Evolutionary conservation across 2,888 invertebrate species (phyloP).

Genomic region (Erebia aethiops): DNA sequence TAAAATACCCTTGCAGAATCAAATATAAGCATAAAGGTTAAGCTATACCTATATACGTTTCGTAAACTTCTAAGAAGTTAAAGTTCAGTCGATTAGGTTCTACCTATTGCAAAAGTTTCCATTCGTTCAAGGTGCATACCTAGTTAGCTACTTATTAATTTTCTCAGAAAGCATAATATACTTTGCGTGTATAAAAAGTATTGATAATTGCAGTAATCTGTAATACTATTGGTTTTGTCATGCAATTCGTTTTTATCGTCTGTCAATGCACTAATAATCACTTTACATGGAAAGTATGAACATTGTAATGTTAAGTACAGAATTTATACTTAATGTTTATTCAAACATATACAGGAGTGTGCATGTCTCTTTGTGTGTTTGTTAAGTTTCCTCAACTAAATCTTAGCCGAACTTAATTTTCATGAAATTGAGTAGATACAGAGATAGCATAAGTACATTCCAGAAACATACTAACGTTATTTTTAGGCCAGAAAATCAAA

Average conservation of each 20-base stretch:
- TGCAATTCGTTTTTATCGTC: not conserved
- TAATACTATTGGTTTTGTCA: conserved; percentile 5
- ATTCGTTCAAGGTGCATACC: not conserved
- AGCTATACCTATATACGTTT: too few species aligned
- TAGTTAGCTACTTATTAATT: not conserved
- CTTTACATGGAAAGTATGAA: not conserved
- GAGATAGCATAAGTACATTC: too few species aligned
- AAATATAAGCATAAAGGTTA: too few species aligned
- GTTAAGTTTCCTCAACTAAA: too few species aligned
- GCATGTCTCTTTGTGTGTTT: too few species aligned
- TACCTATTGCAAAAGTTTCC: not conserved
- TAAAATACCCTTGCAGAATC: too few species aligned
- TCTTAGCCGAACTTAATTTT: too few species aligned
- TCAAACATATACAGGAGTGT: not conserved
- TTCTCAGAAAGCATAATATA: conserved; percentile 5
- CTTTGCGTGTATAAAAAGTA: conserved; percentile 12
- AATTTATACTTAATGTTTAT: not conserved
- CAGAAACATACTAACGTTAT: too few species aligned
- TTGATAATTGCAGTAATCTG: not conserved
- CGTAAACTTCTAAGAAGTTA: too few species aligned
- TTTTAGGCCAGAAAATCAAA: too few species aligned
- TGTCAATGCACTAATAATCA: not conserved
- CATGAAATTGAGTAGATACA: too few species aligned
- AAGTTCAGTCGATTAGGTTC: too few species aligned
- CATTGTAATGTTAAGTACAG: not conserved